Evolutionary conservation across 2,113 vertebrate genomes (phyloP), one percentile per base, ranked within the genome.

Genomic region (Balaeniceps rex): DNA sequence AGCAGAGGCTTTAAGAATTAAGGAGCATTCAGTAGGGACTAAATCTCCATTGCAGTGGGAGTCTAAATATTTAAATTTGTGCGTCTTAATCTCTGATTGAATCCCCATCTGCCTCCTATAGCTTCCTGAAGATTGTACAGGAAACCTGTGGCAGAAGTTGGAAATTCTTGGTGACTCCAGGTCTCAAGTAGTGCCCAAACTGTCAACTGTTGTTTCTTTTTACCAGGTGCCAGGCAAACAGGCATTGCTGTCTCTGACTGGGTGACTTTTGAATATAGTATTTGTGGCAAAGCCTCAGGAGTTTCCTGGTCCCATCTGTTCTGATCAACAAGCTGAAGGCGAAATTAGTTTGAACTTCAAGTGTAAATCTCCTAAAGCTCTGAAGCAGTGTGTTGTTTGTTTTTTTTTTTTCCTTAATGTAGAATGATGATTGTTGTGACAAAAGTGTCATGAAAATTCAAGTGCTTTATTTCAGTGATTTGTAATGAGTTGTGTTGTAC

Each of bases 1-100:
- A 71, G 65, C 65, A 94, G 38, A 42, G 14, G 60, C 87, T 91
- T 95, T 87, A 64, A 85, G 84, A 95, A 85, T 87, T 95, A 85
- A 79, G 78, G 38, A 68, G 6, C n/a, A 36, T 95, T 83, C 82
- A 87, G 33, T 10, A 85, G n/a, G 54, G 55, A 34, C 74, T 64
- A 60, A 85, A 22, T 87, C 52, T 66, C 60, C 14, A 9, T 47
- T 95, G 61, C 71, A 44, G 38, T 51, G 15, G 40, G 8, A 76
- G 52, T 72, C 61, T 65, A 65, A 75, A 33, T 93, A 60, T 55
- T 76, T 89, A 52, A 78, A 71, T 79, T 82, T 51, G 11, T 65
- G 38, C 24, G 40, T 79, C 65, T n/a, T 68, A 60, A 47, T 81
- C 38, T 87, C 55, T 76, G 11, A 51, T 66, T 84, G 60, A 93